Conservation (phyloP, 30 jellyfish, hydroid and myxozoan genomes). For the Aurelia sp. region DNA sequence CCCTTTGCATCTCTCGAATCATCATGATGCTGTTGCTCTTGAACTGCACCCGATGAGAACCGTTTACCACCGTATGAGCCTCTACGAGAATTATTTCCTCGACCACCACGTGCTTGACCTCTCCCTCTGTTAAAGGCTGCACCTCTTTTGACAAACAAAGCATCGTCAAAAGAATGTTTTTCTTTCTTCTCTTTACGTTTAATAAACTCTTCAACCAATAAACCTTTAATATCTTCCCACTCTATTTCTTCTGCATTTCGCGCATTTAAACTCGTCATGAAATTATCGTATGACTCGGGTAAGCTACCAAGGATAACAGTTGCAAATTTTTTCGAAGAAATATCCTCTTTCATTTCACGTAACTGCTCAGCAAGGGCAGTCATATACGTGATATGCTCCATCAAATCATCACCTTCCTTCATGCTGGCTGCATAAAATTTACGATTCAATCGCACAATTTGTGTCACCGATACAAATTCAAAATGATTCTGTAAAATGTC, state of each 20-base stretch:
- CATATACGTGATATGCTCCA: conserved; percentile 54
- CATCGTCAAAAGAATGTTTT: conserved; percentile 42
- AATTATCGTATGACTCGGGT: conserved; percentile 45
- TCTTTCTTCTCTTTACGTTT: conserved; percentile 63
- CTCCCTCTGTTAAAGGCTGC: conserved; percentile 40
- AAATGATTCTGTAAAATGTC: conserved; percentile 46
- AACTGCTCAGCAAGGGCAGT: conserved; percentile 65
- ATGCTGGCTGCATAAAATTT: conserved; percentile 60
- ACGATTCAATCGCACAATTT: conserved; percentile 49
- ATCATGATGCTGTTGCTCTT: conserved; percentile 28
- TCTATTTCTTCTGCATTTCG: conserved; percentile 49
- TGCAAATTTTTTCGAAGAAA: conserved; percentile 43
- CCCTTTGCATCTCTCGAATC: conserved; percentile 45
- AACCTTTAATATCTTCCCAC: too few relatives aligned
- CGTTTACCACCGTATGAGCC: conserved; percentile 52
- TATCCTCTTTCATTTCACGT: conserved; percentile 54
- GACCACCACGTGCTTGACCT: conserved; percentile 55
- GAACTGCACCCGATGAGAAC: conserved; percentile 15
- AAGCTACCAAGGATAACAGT: conserved; percentile 50
- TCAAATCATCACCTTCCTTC: conserved; percentile 52
- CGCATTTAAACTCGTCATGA: conserved; percentile 52
- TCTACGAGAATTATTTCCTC: conserved; percentile 60
- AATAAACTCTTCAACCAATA: conserved; percentile 59
- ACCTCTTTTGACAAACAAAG: conserved; percentile 49
- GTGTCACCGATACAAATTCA: conserved; percentile 53